Base-by-base conservation (phyloP, 53 echinoderm and acorn worm species). In the Pentamera pediparva region DNA sequence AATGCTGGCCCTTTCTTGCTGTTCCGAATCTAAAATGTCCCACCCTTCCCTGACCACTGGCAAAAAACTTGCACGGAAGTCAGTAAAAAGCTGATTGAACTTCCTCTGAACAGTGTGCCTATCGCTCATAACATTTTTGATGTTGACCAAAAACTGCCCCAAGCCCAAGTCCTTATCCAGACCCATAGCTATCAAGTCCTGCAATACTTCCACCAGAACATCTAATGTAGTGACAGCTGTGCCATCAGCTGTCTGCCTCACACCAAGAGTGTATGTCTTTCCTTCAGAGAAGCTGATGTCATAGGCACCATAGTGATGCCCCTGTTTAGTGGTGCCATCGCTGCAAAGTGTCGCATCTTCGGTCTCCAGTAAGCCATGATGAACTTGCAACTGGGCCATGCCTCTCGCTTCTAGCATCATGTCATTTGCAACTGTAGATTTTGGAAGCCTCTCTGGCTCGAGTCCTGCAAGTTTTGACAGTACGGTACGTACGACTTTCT, bases 401-500 rank as follows among this genome's bases (percentile, higher is more conserved):
- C 78, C 78, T 53, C 78, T 57, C 24, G 84, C 84, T 59, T 84
- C 78, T 48, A 84, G 70, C 10, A 84, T 34, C 78, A 78, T 78
- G 1, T 49, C 22, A 10, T 60, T 70, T 38, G 83, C 77, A 56
- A 83, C 69, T 3, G 77, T 77, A 25, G 72, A 24, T 30, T 77
- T 82, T 6, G 83, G 83, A 56, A 82, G 55, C 15, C 76, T 54
- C 48, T 69, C 48, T 45, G 39, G 22, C 17, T 65, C 65, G 17
- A 65, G 24, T 12, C 43, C 43, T 39, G 25, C 65, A 29, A 29
- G 51, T 32, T 37, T 73, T 38, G 51, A 53, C 25, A 84, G 32
- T 13, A 84, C 78, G 28, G 15, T 78, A n/a, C 78, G 27, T 17
- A 84, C 60, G n/a, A 78, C 69, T 6, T 9, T 26, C 25, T 83